Conservation (phyloP, 2,113 vertebrate species). For the Uria lomvia region DNA sequence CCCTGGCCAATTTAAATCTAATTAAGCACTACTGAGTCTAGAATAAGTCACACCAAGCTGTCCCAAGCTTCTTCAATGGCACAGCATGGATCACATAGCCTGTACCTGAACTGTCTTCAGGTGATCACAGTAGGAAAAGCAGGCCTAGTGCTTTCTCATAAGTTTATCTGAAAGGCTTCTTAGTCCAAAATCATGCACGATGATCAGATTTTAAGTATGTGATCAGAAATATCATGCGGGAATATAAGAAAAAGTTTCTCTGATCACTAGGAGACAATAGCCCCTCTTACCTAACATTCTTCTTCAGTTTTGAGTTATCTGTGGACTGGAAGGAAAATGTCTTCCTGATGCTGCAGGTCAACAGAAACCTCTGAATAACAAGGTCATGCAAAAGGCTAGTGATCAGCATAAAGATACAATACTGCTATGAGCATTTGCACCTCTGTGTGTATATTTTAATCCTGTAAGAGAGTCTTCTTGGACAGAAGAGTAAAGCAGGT, state of each 20-base stretch:
- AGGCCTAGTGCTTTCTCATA: background rate
- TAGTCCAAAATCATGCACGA: background rate
- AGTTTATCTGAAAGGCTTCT: background rate
- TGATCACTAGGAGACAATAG: background rate
- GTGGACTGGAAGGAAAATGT: background rate
- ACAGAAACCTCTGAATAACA: background rate
- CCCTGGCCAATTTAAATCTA: background rate
- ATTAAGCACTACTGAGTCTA: background rate
- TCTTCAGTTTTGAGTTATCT: background rate
- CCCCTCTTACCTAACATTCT: background rate
- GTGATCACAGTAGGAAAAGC: background rate
- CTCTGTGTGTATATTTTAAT: background rate
- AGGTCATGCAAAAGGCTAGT: background rate
- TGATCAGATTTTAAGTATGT: background rate
- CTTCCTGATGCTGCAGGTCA: background rate
- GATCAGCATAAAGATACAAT: background rate
- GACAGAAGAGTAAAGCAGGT: background rate
- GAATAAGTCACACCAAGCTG: background rate
- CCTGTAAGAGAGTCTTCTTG: background rate
- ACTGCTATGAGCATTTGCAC: background rate
- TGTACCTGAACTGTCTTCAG: background rate
- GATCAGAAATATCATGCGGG: background rate
- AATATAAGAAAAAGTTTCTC: background rate
- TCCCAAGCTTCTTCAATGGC: background rate
- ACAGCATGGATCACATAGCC: background rate